Evolutionary conservation across 2,888 invertebrate genomes (phyloP).

Genomic region (Eueremaeus valkanovi): DNA sequence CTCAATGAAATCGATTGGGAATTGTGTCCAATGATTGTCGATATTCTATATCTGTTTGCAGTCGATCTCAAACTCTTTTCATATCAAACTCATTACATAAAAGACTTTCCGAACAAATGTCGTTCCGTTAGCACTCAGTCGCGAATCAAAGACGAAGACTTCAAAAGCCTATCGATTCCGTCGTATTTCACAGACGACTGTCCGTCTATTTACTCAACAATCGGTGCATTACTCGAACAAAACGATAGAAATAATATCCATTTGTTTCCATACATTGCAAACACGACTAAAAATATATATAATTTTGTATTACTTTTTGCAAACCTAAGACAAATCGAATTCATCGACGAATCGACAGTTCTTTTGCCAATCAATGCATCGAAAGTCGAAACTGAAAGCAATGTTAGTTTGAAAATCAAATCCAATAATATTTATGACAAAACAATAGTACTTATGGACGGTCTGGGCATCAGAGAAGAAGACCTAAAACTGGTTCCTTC

Average conservation of each 20-base stretch:
- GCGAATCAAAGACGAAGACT: constrained; percentile 57
- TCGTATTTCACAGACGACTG: constrained; percentile 38
- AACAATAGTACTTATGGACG: constrained; percentile 59
- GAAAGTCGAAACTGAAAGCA: neutral
- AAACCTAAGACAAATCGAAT: constrained; percentile 4
- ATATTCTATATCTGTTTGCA: constrained; percentile 44
- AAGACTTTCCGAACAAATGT: constrained; percentile 71
- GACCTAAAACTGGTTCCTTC: constrained; percentile 68
- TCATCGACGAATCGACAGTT: constrained; percentile 28
- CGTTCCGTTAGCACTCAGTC: constrained; percentile 49
- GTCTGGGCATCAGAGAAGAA: constrained; percentile 61
- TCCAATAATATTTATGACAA: constrained; percentile 51
- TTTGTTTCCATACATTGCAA: constrained; percentile 67
- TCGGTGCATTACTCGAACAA: constrained; percentile 61
- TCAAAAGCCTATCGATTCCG: constrained; percentile 58
- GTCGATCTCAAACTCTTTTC: constrained; percentile 66
- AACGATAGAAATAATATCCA: constrained; percentile 49
- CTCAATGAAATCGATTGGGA: constrained; percentile 57
- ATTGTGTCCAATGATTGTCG: constrained; percentile 30
- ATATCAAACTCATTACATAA: constrained; percentile 75
- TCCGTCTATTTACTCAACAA: constrained; percentile 36
- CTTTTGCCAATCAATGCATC: constrained; percentile 35
- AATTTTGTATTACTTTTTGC: constrained; percentile 30
- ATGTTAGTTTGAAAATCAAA: neutral
- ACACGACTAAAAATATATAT: constrained; percentile 59